Base-by-base conservation (phyloP, 1,140 invertebrate species). In the Aphelenchoides besseyi region DNA sequence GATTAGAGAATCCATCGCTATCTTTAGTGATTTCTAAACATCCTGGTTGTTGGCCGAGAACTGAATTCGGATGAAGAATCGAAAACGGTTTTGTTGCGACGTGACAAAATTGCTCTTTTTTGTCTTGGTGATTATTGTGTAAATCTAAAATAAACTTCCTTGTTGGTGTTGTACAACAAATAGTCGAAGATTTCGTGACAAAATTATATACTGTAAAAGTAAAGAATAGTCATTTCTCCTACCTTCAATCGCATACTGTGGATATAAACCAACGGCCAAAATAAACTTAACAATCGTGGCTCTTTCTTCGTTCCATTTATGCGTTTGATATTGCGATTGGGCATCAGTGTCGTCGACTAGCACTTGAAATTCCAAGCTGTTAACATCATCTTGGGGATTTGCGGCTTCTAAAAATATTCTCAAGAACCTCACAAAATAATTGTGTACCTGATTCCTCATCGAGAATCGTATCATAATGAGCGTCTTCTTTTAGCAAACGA, bases 221-320 rank as follows among this genome's bases (percentile, higher is more conserved):
- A 57, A 2, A 41, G 28, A 37, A 54, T 41, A 37, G 69, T 75
- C 33, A n/a, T n/a, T n/a, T n/a, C n/a, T n/a, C n/a, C n/a, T n/a
- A n/a, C n/a, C n/a, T 77, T 77, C 41, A 64, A 78, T 54, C 8
- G 74, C 76, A 71, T 53, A 77, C 69, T 77, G 76, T 32, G 76
- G 76, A 67, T 77, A 77, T 2, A 78, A 32, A 18, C 76, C 76
- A 36, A 70, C 52, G 1, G 70, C 74, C 35, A 77, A 28, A 30
- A 77, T 36, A 18, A 79, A 35, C 48, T 77, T 70, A 23, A 77
- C 8, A n/a, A 77, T 32, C 1, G 35, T 48, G 2, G 71, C 67
- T 9, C 36, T 12, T 29, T 69, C 29, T 55, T 75, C 67, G 55
- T 78, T 68, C 9, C 73, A 48, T 37, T 62, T 67, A 48, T 77